Evolutionary conservation across 1,140 invertebrate genomes (phyloP), one percentile per base, ranked within the genome.

Genomic region (Drosophila repleta): DNA sequence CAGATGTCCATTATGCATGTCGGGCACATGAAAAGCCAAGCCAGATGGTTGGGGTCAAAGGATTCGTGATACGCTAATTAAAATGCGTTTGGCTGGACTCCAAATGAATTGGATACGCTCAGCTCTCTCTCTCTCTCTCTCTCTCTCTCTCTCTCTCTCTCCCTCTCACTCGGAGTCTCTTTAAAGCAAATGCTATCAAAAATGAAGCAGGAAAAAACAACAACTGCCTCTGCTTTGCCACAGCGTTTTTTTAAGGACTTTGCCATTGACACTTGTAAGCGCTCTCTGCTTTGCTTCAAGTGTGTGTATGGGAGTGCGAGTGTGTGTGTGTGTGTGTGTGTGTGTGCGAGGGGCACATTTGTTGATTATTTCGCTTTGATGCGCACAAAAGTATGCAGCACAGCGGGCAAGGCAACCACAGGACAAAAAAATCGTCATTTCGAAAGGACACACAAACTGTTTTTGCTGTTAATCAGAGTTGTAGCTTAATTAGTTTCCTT

Each of bases 291-390:
- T 8, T 52, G n/a, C 45, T 21, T 17, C 39, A 17, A 15, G 39
- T 43, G 26, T 71, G 58, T 55, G 53, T 65, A 6, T 37, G 2
- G 55, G 13, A 17, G 8, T n/a, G n/a, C n/a, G n/a, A n/a, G n/a
- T n/a, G n/a, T n/a, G n/a, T n/a, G n/a, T n/a, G n/a, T 26, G 24
- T 5, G 24, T 43, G 20, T 63, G 52, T 74, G 37, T 62, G 45
- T 39, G 15, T 70, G 52, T 78, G 68, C 60, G 61, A 66, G 52
- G 68, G 80, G 80, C 80, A 87, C 81, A 87, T 85, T 85, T 85
- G 81, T 85, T 85, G 80, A 85, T 85, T 85, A 85, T 87, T 85
- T 85, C 78, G 81, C 82, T 85, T 85, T 85, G 81, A 85, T 87
- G 81, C 81, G 82, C 74, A 75, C 74, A 75, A 82, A 70, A 85